Conservation (phyloP, 2,797 vertebrate genomes). For the Macropodus opercularis region DNA sequence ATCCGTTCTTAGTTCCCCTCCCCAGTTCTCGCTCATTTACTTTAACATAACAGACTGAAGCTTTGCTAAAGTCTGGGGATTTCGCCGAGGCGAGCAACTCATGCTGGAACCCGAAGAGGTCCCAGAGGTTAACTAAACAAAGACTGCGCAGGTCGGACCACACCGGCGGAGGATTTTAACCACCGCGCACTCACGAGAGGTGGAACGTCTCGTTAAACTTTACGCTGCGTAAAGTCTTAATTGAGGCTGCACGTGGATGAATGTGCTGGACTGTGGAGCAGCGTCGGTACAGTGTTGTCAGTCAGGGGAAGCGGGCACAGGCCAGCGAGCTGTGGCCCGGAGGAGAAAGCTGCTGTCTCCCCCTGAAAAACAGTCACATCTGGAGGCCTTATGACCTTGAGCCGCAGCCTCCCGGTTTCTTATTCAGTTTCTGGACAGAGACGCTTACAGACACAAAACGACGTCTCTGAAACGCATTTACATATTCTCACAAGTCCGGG, state of each 20-base stretch:
- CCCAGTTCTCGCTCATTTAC: constrained; percentile 52
- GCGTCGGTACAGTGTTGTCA: constrained; percentile 66
- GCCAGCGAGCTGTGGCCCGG: constrained; percentile 46
- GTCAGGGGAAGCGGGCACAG: constrained; percentile 54
- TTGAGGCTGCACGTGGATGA: constrained; percentile 81
- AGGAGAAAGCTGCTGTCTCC: constrained; percentile 58
- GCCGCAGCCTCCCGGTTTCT: constrained; percentile 47
- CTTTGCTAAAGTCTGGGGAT: constrained; percentile 69
- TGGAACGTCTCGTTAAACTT: constrained; percentile 86
- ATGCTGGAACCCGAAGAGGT: constrained; percentile 86
- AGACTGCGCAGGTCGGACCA: constrained; percentile 91
- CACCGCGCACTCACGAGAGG: constrained; percentile 83
- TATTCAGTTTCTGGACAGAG: constrained; percentile 51
- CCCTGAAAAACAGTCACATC: constrained; percentile 70
- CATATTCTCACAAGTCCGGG: not conserved
- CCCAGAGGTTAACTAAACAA: constrained; percentile 94
- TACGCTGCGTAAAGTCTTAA: constrained; percentile 78
- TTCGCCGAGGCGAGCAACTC: constrained; percentile 68
- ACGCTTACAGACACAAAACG: constrained; percentile 26
- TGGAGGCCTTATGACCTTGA: constrained; percentile 76
- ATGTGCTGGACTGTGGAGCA: constrained; percentile 35
- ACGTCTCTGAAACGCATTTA: constrained; percentile 11
- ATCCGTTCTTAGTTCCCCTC: constrained; percentile 16
- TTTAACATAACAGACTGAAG: constrained; percentile 58
- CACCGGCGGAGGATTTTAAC: constrained; percentile 88